These are phyloP conservation scores for Battus philenor DNA, from an alignment of 1,140 invertebrate genomes.

Conservation along the genomic window DNA sequence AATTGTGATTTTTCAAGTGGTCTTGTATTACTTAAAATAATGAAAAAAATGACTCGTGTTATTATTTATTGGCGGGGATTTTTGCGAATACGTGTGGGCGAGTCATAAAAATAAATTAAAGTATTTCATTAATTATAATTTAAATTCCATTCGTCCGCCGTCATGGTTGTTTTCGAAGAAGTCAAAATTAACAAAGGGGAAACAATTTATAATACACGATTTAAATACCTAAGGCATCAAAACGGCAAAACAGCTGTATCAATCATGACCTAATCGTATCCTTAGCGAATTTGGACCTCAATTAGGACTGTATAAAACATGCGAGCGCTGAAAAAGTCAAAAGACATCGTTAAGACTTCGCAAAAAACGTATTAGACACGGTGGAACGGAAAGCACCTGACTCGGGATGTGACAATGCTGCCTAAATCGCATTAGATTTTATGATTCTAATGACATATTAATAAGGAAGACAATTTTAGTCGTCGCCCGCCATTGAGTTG, in stretches of 20 bases:
- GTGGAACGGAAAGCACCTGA: constrained; percentile 28
- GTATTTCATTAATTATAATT: constrained; percentile 22
- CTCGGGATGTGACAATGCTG: constrained; percentile 20
- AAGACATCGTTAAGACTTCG: constrained; percentile 39
- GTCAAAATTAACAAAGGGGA: constrained; percentile 41
- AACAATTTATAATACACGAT: constrained; percentile 47
- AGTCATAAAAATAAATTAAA: constrained; percentile 20
- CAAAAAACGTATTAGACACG: constrained; percentile 47
- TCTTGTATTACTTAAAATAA: too few species aligned
- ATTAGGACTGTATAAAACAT: constrained; percentile 61
- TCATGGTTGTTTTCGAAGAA: constrained; percentile 37
- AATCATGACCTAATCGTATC: constrained; percentile 64
- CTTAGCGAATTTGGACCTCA: constrained; percentile 63
- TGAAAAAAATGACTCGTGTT: too few species aligned
- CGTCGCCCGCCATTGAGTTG: constrained; percentile 7
- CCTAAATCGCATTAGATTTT: constrained; percentile 17
- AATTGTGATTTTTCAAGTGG: too few species aligned
- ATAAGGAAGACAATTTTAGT: constrained; percentile 15
- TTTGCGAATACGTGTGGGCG: not conserved
- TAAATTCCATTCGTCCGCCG: constrained; percentile 36
- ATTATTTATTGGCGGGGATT: too few species aligned
- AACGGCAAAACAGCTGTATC: constrained; percentile 45
- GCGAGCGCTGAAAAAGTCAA: constrained; percentile 45
- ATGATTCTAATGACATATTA: constrained; percentile 18
- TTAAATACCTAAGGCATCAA: constrained; percentile 33